Percentiles rank a stretch among this genome's conserved stretches.
Conservation (phyloP, 2,888 invertebrate species). For the Hyposoter dolosus region DNA sequence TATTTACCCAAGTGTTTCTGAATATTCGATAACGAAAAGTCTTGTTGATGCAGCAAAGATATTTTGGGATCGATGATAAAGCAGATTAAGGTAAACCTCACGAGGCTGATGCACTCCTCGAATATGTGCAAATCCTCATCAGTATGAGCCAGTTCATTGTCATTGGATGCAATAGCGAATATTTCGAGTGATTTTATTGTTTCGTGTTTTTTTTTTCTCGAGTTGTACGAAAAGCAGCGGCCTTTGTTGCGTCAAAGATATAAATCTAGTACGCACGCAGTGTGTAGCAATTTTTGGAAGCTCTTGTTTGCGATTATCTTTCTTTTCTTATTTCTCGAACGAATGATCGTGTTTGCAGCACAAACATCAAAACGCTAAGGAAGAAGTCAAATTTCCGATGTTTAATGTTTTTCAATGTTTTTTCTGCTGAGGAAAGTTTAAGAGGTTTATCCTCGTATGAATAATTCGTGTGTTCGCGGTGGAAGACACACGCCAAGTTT, state of each 20-base stretch:
- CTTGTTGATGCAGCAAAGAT: constrained; percentile 67
- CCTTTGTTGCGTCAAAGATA: constrained; percentile 70
- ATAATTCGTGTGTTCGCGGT: constrained; percentile 10
- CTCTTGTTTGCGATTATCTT: constrained; percentile 2
- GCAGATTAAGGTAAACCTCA: constrained; percentile 53
- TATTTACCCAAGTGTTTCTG: background rate
- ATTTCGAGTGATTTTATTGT: constrained; percentile 71
- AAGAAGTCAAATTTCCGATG: background rate
- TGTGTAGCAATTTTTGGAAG: background rate
- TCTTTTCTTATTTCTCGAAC: background rate
- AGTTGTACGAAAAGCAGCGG: constrained; percentile 72
- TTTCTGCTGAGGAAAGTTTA: background rate
- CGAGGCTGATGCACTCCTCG: constrained; percentile 57
- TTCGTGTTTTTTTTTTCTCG: constrained; percentile 54
- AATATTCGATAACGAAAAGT: constrained; percentile 69
- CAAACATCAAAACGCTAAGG: background rate
- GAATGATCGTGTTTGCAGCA: background rate
- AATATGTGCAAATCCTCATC: constrained; percentile 47
- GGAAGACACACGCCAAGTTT: constrained; percentile 34
- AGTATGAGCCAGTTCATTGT: constrained; percentile 42
- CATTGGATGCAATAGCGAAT: constrained; percentile 46
- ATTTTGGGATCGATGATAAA: constrained; percentile 70
- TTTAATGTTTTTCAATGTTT: constrained; percentile 12
- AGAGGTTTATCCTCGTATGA: constrained; percentile 15
- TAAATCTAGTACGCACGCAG: background rate